Evolutionary conservation across 92 coral and sea anemone genomes (phyloP).

Genomic region (Zoanthus gigantus): DNA sequence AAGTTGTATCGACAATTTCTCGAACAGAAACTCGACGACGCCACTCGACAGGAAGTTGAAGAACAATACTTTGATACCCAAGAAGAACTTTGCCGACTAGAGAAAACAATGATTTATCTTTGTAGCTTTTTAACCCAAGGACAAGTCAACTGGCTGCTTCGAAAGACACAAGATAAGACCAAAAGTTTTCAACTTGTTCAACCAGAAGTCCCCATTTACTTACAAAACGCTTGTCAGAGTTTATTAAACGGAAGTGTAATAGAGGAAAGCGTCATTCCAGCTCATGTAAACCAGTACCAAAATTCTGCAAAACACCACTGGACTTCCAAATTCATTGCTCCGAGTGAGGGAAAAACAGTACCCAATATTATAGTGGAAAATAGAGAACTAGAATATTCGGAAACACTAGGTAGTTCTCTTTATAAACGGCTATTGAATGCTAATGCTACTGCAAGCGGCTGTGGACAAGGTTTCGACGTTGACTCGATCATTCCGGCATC

Average conservation of each 20-base stretch:
- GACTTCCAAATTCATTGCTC: background rate
- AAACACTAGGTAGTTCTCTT: background rate
- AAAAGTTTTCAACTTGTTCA: background rate
- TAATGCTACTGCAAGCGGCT: background rate
- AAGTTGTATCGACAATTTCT: slow-evolving; percentile 76
- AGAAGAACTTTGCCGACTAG: slow-evolving; percentile 75
- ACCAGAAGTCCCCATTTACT: background rate
- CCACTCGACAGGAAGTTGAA: slow-evolving; percentile 87
- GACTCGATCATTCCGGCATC: background rate
- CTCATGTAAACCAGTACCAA: background rate
- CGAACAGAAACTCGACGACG: slow-evolving; percentile 72
- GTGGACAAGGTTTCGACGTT: slow-evolving; percentile 6
- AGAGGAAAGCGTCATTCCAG: background rate
- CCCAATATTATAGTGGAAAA: slow-evolving; percentile 13
- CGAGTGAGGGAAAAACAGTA: slow-evolving; percentile 15
- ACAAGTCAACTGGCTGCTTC: slow-evolving; percentile 67
- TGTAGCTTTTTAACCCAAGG: slow-evolving; percentile 62
- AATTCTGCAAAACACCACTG: background rate
- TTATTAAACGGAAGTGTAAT: background rate
- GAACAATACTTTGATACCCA: slow-evolving; percentile 87
- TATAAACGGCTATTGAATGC: slow-evolving; percentile 13
- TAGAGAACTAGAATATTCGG: background rate
- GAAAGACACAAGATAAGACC: slow-evolving; percentile 5
- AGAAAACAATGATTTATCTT: slow-evolving; percentile 71
- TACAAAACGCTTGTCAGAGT: background rate